These are phyloP conservation scores for Cybosia mesomella DNA, from an alignment of 2,888 invertebrate species.

Conservation along the genomic window DNA sequence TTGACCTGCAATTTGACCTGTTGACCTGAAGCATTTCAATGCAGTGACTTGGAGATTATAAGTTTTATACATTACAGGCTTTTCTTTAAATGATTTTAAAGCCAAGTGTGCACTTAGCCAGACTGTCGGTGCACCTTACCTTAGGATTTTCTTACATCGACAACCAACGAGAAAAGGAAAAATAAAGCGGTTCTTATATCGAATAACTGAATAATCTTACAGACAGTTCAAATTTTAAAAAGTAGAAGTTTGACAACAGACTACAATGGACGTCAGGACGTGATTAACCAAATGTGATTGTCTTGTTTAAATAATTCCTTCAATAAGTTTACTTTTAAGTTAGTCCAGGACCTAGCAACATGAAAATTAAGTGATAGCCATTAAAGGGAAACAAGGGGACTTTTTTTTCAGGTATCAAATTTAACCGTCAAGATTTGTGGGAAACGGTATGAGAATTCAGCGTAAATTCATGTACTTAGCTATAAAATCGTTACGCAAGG, in stretches of 20 bases:
- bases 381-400: not conserved
- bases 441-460: constrained; percentile 25
- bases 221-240: constrained; percentile 10
- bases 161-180: not conserved
- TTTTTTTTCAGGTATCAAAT: constrained; percentile 3
- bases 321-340: constrained; percentile 31
- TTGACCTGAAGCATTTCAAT: too few species aligned
- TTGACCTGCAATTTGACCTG: too few species aligned
- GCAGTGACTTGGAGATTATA: too few species aligned
- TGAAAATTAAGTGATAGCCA: constrained; percentile 47
- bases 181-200: constrained; percentile 10
- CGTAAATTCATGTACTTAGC: not conserved
- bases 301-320: constrained; percentile 20
- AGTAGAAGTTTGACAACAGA: constrained; percentile 16
- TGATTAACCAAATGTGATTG: constrained; percentile 39
- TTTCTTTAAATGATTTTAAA: too few species aligned
- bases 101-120: too few species aligned
- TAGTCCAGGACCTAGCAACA: constrained; percentile 45
- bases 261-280: constrained; percentile 17
- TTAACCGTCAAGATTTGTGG: constrained; percentile 12
- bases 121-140: too few species aligned
- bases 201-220: not conserved
- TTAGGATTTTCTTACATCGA: not conserved
- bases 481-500: too few species aligned
- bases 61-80: too few species aligned